Conservation (phyloP, 2,113 vertebrate genomes). For the Scomber japonicus region DNA sequence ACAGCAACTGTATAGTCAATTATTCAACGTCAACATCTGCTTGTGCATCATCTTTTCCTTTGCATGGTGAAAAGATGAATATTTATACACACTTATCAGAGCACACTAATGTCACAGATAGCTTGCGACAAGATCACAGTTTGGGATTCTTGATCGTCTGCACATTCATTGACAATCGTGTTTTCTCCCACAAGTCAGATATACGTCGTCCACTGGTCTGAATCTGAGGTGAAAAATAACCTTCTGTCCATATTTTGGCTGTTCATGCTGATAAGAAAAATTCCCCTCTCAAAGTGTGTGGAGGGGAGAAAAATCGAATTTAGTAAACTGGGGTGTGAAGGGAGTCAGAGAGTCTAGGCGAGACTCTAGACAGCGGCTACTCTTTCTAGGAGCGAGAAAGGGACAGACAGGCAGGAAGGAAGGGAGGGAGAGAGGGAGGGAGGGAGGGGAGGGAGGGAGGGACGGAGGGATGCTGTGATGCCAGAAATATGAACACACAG, state of each 20-base stretch:
- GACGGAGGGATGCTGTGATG: neutral
- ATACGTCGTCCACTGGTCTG: neutral
- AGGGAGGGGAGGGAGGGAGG: neutral
- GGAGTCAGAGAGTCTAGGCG: neutral
- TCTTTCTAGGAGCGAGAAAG: neutral
- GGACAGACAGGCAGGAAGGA: neutral
- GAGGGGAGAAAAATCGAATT: neutral
- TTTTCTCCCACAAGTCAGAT: neutral
- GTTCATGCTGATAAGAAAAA: neutral
- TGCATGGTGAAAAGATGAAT: neutral
- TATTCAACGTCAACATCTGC: slow-evolving; percentile 9
- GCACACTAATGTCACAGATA: neutral
- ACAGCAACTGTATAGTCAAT: slow-evolving; percentile 13
- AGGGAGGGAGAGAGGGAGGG: neutral
- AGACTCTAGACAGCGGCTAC: neutral
- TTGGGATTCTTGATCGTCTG: neutral
- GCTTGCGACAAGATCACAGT: neutral
- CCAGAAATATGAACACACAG: slow-evolving; percentile 16
- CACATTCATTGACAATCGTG: neutral
- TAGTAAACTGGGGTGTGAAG: slow-evolving; percentile 2
- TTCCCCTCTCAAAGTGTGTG: slow-evolving; percentile 9
- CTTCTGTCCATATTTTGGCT: neutral
- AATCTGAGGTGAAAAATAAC: neutral
- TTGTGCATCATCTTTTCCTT: neutral
- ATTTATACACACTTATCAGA: neutral